These are phyloP conservation scores for Trissolcus japonicus DNA, from an alignment of 2,888 invertebrate genomes.

Conservation along the genomic window DNA sequence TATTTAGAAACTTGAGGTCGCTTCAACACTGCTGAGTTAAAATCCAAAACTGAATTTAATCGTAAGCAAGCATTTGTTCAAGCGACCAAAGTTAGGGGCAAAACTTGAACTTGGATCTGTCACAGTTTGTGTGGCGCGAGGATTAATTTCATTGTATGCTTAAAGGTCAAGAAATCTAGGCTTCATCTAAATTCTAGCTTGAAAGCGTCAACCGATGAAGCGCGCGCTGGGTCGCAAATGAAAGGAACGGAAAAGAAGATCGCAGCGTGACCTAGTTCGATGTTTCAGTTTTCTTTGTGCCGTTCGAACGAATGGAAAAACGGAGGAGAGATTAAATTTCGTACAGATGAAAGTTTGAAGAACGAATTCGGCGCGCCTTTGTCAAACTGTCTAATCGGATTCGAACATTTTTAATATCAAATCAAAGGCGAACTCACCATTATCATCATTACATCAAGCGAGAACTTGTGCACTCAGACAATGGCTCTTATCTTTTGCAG, in stretches of 20 bases:
- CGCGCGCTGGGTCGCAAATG: background rate
- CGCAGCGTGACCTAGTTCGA: conserved; percentile 35
- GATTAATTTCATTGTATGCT: conserved; percentile 2
- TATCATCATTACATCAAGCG: conserved; percentile 7
- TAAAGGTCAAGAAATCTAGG: conserved; percentile 10
- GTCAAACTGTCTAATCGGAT: conserved; percentile 31
- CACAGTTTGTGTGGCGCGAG: too few relatives aligned
- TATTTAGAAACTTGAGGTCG: too few relatives aligned
- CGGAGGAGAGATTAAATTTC: conserved; percentile 36
- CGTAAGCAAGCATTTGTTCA: too few relatives aligned
- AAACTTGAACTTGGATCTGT: too few relatives aligned
- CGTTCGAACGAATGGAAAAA: conserved; percentile 35
- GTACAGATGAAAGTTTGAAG: conserved; percentile 27
- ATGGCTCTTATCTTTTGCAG: conserved; percentile 9
- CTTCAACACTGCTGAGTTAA: too few relatives aligned
- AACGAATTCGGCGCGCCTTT: conserved; percentile 34
- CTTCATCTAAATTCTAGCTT: conserved; percentile 21
- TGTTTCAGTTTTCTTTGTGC: conserved; percentile 46
- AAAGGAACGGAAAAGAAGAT: conserved; percentile 29
- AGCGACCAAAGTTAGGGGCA: too few relatives aligned
- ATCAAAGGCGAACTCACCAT: conserved; percentile 10
- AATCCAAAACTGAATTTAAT: too few relatives aligned
- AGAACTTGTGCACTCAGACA: conserved; percentile 14
- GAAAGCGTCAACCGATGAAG: conserved; percentile 13
- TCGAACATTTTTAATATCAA: conserved; percentile 34